phyloP scores from a whole-genome alignment of 1,140 invertebrate genomes.

The Tribolium madens region DNA sequence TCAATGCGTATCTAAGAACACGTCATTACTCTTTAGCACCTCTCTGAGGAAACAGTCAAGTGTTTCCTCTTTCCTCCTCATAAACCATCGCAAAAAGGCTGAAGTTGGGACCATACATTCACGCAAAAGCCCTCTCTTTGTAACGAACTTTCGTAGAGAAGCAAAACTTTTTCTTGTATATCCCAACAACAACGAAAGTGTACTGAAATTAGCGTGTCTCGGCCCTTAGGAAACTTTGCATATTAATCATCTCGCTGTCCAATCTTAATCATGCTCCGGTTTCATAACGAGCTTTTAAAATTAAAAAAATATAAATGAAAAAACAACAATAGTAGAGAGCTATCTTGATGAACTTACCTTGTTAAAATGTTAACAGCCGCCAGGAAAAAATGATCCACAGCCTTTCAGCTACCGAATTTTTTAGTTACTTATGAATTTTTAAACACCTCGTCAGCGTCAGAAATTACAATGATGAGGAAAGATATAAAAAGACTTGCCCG shows the following conservation, averaged over 20 bases:
- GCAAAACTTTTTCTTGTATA: constrained; percentile 29
- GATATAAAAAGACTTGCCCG: background rate
- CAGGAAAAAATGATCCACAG: constrained; percentile 16
- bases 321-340: constrained; percentile 17
- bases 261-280: constrained; percentile 43
- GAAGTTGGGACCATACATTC: constrained; percentile 18
- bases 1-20: constrained; percentile 36
- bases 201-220: constrained; percentile 41
- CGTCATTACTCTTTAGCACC: constrained; percentile 37
- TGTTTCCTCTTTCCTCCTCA: constrained; percentile 34
- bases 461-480: background rate
- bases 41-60: constrained; percentile 13
- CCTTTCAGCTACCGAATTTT: background rate
- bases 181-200: constrained; percentile 39
- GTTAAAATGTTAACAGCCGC: constrained; percentile 21
- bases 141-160: constrained; percentile 5
- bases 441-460: background rate
- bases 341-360: constrained; percentile 36
- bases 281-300: constrained; percentile 43
- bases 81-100: constrained; percentile 12
- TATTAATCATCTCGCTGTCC: constrained; percentile 43
- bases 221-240: constrained; percentile 39
- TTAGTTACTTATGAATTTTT: background rate
- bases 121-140: constrained; percentile 18
- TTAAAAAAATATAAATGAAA: constrained; percentile 38